A percentile compares a stretch with the other conserved stretches of the same genome.
These are phyloP conservation scores for Lypha dubia DNA, from an alignment of 2,888 invertebrate species.

Conservation along the genomic window DNA sequence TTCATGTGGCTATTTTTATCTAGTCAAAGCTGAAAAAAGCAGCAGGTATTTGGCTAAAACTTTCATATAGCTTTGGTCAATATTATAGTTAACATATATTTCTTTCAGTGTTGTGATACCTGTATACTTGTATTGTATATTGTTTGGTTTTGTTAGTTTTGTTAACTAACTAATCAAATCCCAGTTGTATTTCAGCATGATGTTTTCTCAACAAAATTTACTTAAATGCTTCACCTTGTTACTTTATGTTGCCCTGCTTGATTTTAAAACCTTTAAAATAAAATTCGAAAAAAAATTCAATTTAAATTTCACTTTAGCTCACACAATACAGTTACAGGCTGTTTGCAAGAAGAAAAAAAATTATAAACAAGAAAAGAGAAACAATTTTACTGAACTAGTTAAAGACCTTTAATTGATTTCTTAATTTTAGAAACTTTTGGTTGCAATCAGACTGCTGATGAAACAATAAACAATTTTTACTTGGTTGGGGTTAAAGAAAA, in stretches of 20 bases:
- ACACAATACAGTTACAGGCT: conserved; percentile 27
- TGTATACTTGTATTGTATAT: conserved; percentile 34
- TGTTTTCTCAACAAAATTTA: conserved; percentile 45
- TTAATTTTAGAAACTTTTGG: conserved; percentile 11
- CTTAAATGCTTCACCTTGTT: conserved; percentile 58
- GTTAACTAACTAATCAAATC: conserved; percentile 66
- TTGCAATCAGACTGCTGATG: neutral
- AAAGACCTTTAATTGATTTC: conserved; percentile 57
- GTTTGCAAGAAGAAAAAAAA: neutral
- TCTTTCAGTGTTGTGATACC: conserved; percentile 6
- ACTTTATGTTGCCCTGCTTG: neutral
- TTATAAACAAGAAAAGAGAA: conserved; percentile 40
- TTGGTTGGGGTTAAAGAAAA: no score
- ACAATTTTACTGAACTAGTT: conserved; percentile 56
- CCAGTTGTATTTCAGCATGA: conserved; percentile 54
- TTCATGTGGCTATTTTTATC: neutral
- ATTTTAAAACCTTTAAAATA: neutral
- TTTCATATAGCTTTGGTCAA: neutral
- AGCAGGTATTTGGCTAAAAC: conserved; percentile 9
- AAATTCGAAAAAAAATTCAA: conserved; percentile 40
- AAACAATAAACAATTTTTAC: neutral
- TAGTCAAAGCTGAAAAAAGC: conserved; percentile 17
- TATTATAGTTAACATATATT: neutral
- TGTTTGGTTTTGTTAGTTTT: conserved; percentile 54
- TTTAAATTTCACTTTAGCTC: conserved; percentile 55